Percentiles rank a stretch among this genome's conserved stretches.
phyloP scores from a whole-genome alignment of 2,113 vertebrate genomes.

The Grantiella picta region DNA sequence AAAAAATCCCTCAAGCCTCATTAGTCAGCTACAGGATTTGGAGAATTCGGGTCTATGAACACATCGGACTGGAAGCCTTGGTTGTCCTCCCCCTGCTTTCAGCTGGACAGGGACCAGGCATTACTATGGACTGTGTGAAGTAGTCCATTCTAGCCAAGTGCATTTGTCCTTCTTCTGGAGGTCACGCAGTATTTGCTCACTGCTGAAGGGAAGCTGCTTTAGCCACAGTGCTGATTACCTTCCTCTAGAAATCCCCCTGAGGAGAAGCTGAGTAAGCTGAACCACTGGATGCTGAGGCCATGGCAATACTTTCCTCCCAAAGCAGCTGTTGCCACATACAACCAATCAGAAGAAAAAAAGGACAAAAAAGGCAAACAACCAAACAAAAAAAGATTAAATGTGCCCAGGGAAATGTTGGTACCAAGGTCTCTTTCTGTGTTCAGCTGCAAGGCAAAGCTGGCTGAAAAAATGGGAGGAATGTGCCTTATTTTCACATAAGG shows the following conservation, averaged over 20 bases:
- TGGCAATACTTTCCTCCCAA: neutral
- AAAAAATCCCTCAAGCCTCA: neutral
- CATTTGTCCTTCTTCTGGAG: neutral
- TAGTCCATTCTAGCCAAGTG: neutral
- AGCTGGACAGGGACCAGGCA: neutral
- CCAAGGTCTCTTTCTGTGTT: neutral
- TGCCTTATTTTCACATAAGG: neutral
- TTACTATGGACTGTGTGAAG: neutral
- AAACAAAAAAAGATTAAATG: neutral
- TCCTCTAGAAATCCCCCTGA: conserved; percentile 43
- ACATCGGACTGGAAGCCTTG: rapidly evolving
- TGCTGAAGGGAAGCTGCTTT: conserved; percentile 29
- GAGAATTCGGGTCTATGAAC: neutral
- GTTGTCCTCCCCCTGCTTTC: neutral
- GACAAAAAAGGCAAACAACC: neutral
- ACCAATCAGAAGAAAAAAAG: neutral
- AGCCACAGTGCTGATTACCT: neutral
- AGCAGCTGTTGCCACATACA: neutral
- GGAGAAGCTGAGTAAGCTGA: conserved; percentile 42
- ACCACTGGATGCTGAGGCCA: neutral
- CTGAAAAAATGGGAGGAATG: neutral
- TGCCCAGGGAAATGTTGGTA: neutral
- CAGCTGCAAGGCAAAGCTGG: neutral
- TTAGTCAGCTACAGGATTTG: neutral
- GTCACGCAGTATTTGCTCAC: neutral